Base-by-base conservation (phyloP, 2,888 invertebrate species). In the Anthophora plumipes region DNA sequence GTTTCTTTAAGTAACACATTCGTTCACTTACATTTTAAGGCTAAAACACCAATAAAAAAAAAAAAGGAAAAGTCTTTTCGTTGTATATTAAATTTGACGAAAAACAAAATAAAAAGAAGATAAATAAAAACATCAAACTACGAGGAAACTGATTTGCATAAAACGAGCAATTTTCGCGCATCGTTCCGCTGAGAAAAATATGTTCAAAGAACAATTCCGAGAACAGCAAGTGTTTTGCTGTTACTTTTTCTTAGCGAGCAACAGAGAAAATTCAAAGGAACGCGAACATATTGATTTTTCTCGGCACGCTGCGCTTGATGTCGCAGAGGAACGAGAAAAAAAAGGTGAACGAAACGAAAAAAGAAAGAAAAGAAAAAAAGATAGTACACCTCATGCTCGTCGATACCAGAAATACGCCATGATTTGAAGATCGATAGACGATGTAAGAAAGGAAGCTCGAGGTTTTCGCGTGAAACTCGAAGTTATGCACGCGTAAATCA, bases 391-490 rank as follows among this genome's bases (percentile, higher is more conserved):
- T 43, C 20, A n/a, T 20, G 14, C 25, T 12, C 57, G 20, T 46
- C 3, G 57, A 57, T 57, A 46, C 20, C 43, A 57, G 68, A 57
- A 68, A 68, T 57, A 68, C 68, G 57, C 20, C 46, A 31, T 11
- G 31, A 55, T 68, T 57, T 11, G 46, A 68, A 48, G 57, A 68
- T 68, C 68, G 57, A 68, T 68, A 68, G 11, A 25, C 57, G 68
- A 57, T 37, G 68, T 17, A 46, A 46, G 20, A 12, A 37, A 20
- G 52, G 37, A 17, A 20, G 11, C 25, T 20, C 8, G 1, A 14
- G 1, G 39, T 66, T 31, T 11, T 54, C 25, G 17, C 25, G n/a
- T n/a, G n/a, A n/a, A n/a, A n/a, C n/a, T n/a, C n/a, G n/a, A n/a
- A n/a, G n/a, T n/a, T n/a, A n/a, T n/a, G n/a, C n/a, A n/a, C n/a